A percentile compares a stretch with the other conserved stretches of the same genome.
Evolutionary conservation across 2,888 invertebrate genomes (phyloP).

Genomic region (Didymodactylos carnosus): DNA sequence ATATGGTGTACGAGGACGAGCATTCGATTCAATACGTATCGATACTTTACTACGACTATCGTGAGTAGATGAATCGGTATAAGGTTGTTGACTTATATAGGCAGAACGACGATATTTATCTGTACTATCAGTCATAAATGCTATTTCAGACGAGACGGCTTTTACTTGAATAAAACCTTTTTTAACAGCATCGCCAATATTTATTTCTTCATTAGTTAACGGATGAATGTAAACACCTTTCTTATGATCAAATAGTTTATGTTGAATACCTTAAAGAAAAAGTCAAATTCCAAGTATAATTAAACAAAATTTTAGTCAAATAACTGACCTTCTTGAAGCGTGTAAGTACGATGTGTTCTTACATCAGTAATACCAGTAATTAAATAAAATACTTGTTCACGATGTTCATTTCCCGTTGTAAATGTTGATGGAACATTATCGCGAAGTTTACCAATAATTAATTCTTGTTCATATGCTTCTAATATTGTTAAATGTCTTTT

Average conservation of each 20-base stretch:
- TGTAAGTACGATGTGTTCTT: background rate
- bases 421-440: background rate
- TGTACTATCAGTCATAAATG: background rate
- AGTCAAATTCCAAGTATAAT: background rate
- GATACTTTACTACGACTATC: background rate
- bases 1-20: background rate
- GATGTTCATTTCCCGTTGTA: background rate
- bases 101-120: too few relatives aligned
- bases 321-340: background rate
- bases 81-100: too few relatives aligned
- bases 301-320: background rate
- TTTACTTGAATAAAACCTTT: conserved; percentile 4
- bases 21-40: background rate
- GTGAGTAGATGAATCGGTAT: too few relatives aligned
- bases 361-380: background rate
- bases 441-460: background rate
- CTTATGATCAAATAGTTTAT: conserved; percentile 2
- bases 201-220: background rate
- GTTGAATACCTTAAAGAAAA: background rate
- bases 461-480: conserved; percentile 1
- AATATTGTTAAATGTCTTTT: background rate
- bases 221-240: conserved; percentile 9
- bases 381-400: background rate
- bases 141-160: background rate
- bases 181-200: conserved; percentile 4